Conservation (phyloP, 2,797 vertebrate genomes). For the Coccyzus lansbergi region DNA sequence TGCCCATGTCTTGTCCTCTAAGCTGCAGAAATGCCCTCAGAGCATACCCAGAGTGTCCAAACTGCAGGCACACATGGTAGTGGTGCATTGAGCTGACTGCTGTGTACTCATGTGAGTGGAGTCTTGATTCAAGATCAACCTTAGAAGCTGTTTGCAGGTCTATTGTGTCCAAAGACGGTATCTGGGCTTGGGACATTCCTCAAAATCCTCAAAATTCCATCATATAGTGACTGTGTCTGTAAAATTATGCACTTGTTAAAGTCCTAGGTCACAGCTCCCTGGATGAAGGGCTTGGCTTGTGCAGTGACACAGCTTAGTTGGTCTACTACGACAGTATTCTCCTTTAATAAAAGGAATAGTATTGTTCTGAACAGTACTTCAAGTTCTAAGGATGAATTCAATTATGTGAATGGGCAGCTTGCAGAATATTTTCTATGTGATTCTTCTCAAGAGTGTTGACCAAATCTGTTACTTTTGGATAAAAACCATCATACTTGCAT, state of each 20-base stretch:
- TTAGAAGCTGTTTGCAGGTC: not conserved
- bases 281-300: not conserved
- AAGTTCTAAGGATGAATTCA: not conserved
- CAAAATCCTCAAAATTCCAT: no score
- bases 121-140: not conserved
- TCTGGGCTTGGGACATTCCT: not conserved
- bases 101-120: rapidly evolving
- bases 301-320: not conserved
- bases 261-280: not conserved
- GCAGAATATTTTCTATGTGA: not conserved
- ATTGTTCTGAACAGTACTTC: not conserved
- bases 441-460: not conserved
- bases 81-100: rapidly evolving
- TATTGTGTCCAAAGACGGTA: not conserved
- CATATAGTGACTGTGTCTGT: not conserved
- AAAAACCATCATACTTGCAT: not conserved
- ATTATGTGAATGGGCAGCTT: not conserved
- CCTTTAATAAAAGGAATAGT: not conserved
- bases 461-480: not conserved
- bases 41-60: rapidly evolving
- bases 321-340: rapidly evolving
- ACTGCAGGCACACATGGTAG: rapidly evolving
- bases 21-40: not conserved
- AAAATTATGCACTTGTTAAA: not conserved
- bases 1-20: not conserved